Conservation (phyloP, 2,888 invertebrate species). For the Papilio demoleus region DNA sequence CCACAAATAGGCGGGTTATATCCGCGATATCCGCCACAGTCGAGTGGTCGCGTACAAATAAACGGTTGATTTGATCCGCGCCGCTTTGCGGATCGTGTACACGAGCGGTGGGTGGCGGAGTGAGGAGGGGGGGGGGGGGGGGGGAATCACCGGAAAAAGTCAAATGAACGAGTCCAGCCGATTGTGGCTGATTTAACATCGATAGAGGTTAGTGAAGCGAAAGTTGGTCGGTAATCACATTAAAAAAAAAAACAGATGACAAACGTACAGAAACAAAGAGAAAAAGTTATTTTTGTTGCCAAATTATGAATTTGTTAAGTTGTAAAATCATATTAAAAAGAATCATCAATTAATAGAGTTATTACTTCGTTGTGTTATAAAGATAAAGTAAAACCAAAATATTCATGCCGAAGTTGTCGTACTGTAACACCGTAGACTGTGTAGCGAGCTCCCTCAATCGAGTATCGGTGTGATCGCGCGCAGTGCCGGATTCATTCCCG, state of each 20-base stretch:
- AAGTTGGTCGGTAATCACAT: slow-evolving; percentile 40
- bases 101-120: background rate
- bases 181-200: slow-evolving; percentile 50
- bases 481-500: slow-evolving; percentile 51
- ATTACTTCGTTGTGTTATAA: too few relatives aligned
- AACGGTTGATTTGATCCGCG: slow-evolving; percentile 69
- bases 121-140: slow-evolving; percentile 48
- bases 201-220: slow-evolving; percentile 61
- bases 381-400: too few relatives aligned
- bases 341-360: too few relatives aligned
- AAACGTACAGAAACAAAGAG: too few relatives aligned
- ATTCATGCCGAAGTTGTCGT: background rate
- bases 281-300: too few relatives aligned
- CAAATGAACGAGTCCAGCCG: slow-evolving; percentile 52
- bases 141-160: slow-evolving; percentile 56
- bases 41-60: slow-evolving; percentile 66
- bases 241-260: slow-evolving; percentile 36
- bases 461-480: slow-evolving; percentile 53
- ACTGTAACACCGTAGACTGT: slow-evolving; percentile 40
- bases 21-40: slow-evolving; percentile 52
- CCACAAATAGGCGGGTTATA: slow-evolving; percentile 41
- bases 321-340: too few relatives aligned
- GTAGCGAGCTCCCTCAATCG: slow-evolving; percentile 46
- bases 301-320: too few relatives aligned
- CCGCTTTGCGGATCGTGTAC: slow-evolving; percentile 47